Percentiles rank a stretch among this genome's conserved stretches.
phyloP scores from a whole-genome alignment of 2,113 vertebrate genomes.

The Eleginops maclovinus region DNA sequence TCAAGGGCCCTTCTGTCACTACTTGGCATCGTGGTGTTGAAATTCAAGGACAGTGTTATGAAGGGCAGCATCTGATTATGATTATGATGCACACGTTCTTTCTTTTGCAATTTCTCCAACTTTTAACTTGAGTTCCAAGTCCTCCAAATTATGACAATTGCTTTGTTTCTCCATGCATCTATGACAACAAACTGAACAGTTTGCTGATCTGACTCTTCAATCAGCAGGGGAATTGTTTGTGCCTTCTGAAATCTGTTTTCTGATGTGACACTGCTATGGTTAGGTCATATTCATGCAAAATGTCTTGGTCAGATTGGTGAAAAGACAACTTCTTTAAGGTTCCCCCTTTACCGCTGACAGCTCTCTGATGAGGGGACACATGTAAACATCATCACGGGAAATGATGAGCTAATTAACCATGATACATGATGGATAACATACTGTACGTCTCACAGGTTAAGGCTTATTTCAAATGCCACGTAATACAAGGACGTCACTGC shows the following conservation, averaged over 20 bases:
- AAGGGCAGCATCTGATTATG: constrained; percentile 26
- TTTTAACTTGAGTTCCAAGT: background rate
- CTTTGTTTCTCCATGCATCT: background rate
- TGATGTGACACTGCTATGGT: background rate
- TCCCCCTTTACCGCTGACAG: background rate
- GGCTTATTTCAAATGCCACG: background rate
- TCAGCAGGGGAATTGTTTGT: no score
- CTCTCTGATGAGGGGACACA: background rate
- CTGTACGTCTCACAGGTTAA: background rate
- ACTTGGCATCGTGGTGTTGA: constrained; percentile 5
- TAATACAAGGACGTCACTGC: background rate
- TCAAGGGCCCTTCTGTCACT: constrained; percentile 8
- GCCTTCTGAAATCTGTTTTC: background rate
- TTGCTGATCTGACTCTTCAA: no score
- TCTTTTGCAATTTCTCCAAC: background rate
- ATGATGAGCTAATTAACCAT: background rate
- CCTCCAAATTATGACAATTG: background rate
- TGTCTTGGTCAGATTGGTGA: background rate
- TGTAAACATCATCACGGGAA: background rate
- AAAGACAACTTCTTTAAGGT: background rate
- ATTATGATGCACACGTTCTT: constrained; percentile 16
- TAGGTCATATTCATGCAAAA: background rate
- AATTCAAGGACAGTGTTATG: constrained; percentile 21
- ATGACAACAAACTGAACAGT: no score
- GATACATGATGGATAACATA: background rate